These are phyloP conservation scores for Panagrolaimus sp. DNA, from an alignment of 1,140 invertebrate genomes.

Conservation along the genomic window DNA sequence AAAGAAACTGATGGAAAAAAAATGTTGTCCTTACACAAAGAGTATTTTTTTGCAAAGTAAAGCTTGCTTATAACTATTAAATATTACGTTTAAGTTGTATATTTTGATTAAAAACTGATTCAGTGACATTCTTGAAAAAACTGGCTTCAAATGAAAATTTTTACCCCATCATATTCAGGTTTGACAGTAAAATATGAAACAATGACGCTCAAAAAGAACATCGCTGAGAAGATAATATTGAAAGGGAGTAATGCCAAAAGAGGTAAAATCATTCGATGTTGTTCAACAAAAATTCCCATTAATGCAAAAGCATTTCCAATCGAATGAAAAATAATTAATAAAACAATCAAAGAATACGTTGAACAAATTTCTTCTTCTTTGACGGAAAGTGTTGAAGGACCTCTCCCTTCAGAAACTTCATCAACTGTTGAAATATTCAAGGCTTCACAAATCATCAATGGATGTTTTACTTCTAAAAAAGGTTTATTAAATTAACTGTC, in stretches of 20 bases:
- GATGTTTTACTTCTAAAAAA: constrained; percentile 8
- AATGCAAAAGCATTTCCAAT: neutral
- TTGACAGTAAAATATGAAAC: constrained; percentile 5
- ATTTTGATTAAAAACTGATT: too few relatives aligned
- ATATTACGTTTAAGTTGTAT: too few relatives aligned
- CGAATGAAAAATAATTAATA: constrained; percentile 1
- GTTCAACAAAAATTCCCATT: neutral
- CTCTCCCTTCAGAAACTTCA: neutral
- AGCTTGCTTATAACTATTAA: too few relatives aligned
- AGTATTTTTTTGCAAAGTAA: too few relatives aligned
- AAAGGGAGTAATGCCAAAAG: neutral
- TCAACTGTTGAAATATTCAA: neutral
- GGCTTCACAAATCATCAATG: neutral
- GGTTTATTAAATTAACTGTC: neutral
- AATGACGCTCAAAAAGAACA: neutral
- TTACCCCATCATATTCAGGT: neutral
- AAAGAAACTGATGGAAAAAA: too few relatives aligned
- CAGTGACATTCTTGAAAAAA: too few relatives aligned
- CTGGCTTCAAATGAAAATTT: too few relatives aligned
- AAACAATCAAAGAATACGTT: neutral
- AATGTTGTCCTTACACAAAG: neutral
- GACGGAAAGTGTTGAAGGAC: neutral
- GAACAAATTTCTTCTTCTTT: constrained; percentile 3
- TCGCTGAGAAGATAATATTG: neutral
- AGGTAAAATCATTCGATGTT: neutral